Evolutionary conservation across 2,888 invertebrate species (phyloP), one percentile per base, ranked within the genome.

Genomic region (Cordilura impudica): DNA sequence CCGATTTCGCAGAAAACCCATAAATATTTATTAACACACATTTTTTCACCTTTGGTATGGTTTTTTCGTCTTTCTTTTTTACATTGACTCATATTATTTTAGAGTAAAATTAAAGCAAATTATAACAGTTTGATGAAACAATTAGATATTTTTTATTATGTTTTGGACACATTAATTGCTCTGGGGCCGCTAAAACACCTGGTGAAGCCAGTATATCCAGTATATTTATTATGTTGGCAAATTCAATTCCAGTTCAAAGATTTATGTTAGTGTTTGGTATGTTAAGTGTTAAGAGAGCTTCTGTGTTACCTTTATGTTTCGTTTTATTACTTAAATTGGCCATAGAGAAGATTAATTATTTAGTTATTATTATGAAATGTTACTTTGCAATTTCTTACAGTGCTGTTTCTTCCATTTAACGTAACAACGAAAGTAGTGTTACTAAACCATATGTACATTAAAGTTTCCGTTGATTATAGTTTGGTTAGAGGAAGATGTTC

Each of bases 281-380:
- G 2, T 43, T 54, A 43, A 19, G 12, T 31, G 10, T 8, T 31
- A 12, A 47, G 19, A 16, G 29, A 10, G 12, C 8, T 75, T 65
- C 3, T 23, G 39, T 10, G 54, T 16, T 21, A 14, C 29, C 19
- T 29, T 23, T 54, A 19, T 49, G 31, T 23, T 35, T 31, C 0
- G 19, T 31, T 45, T 6, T n/a, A 63, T 60, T 18, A 31, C 14
- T 47, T 65, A 39, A 56, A 58, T 71, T 70, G 49, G 31, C 18
- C 67, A 35, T 19, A 73, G 51, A 69, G 51, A 69, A 69, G 53
- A 47, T 69, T 53, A 69, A 73, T 78, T 78, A 63, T 73, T 63
- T 51, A 39, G 58, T 51, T 51, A 69, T 63, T 61, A 61, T 77
- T 77, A 77, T 51, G 71, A 77, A 77, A 72, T 61, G 54, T 66